A percentile compares a stretch with the other conserved stretches of the same genome.
Conservation (phyloP, 2,113 vertebrate genomes). For the Dipodomys merriami region DNA sequence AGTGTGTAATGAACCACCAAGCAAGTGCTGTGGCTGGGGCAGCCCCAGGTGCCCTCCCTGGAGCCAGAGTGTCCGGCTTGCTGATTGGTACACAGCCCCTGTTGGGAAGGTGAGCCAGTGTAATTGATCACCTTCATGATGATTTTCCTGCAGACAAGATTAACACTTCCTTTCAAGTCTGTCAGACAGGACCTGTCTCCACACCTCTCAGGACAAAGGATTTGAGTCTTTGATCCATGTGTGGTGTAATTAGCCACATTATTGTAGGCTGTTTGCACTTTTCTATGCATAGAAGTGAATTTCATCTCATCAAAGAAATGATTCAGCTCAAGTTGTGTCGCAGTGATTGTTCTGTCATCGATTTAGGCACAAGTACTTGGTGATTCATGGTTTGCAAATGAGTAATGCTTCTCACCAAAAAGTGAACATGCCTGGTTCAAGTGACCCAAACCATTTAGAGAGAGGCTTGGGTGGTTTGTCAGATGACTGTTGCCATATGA, state of each 20-base stretch:
- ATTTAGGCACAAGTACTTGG: neutral
- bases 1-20: neutral
- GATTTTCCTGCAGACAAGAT: neutral
- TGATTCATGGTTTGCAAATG: neutral
- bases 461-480: neutral
- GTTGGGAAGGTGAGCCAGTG: neutral
- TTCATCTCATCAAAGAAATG: neutral
- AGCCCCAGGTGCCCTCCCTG: neutral
- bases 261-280: neutral
- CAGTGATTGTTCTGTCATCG: neutral
- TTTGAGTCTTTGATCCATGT: neutral
- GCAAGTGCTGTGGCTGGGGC: accelerated
- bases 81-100: neutral
- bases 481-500: neutral
- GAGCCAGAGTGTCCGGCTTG: neutral
- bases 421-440: neutral
- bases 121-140: neutral
- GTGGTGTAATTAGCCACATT: neutral
- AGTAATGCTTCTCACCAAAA: neutral
- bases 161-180: neutral
- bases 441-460: neutral
- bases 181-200: neutral
- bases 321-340: neutral
- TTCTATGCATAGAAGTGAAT: neutral
- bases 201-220: neutral